Evolutionary conservation across 2,888 invertebrate genomes (phyloP).

Genomic region (Frankliniella fusca): DNA sequence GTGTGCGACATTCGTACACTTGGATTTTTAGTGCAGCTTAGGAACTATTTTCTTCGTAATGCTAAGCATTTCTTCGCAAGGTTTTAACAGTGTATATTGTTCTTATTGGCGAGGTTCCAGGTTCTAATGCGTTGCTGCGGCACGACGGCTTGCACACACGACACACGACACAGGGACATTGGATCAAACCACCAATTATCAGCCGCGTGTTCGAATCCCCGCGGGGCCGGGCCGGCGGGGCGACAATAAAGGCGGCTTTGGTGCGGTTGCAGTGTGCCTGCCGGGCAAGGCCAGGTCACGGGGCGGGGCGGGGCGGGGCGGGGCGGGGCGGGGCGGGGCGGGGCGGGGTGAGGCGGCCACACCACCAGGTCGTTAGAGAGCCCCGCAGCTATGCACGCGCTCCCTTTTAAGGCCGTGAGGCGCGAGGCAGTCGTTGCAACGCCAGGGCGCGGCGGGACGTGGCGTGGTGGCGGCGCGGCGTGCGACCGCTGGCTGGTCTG

Average conservation of each 20-base stretch:
- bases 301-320: neutral
- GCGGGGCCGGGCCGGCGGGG: neutral
- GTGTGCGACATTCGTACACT: too few species aligned
- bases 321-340: neutral
- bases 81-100: too few species aligned
- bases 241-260: neutral
- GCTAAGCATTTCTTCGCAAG: too few species aligned
- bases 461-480: neutral
- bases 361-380: neutral
- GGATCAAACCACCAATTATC: neutral
- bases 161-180: too few species aligned
- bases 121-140: too few species aligned
- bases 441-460: neutral
- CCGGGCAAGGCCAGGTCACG: neutral
- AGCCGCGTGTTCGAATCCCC: neutral
- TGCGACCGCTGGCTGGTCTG: neutral
- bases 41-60: too few species aligned
- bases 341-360: neutral
- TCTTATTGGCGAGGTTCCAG: too few species aligned
- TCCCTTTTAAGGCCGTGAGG: neutral
- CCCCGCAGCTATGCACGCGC: neutral
- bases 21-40: too few species aligned
- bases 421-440: neutral
- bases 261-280: neutral
- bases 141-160: too few species aligned